Percentiles rank a stretch among this genome's conserved stretches.
These are phyloP conservation scores for Ectropis grisescens DNA, from an alignment of 1,140 invertebrate genomes.

Conservation along the genomic window DNA sequence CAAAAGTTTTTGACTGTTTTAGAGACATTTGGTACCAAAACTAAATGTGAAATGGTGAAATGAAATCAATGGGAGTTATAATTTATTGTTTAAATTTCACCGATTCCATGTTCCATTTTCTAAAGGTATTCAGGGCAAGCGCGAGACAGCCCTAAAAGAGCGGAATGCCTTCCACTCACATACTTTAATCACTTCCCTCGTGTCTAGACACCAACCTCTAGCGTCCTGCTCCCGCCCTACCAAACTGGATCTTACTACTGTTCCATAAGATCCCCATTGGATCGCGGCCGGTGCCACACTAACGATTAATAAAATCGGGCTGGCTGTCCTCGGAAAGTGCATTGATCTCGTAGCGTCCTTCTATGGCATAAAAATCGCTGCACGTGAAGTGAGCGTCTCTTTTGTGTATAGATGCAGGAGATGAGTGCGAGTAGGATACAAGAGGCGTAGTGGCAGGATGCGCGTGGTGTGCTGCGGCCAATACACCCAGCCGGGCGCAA, in stretches of 20 bases:
- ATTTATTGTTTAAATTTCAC: too few relatives aligned
- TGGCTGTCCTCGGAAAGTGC: slow-evolving; percentile 63
- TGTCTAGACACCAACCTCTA: slow-evolving; percentile 49
- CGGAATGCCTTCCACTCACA: slow-evolving; percentile 41
- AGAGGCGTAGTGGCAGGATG: slow-evolving; percentile 59
- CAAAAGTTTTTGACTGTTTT: too few relatives aligned
- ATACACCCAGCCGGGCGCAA: slow-evolving; percentile 64
- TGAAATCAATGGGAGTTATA: too few relatives aligned
- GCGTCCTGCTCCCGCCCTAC: slow-evolving; percentile 3
- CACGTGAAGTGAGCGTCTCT: slow-evolving; percentile 51
- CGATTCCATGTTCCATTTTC: too few relatives aligned
- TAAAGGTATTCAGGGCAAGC: too few relatives aligned
- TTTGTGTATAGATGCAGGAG: slow-evolving; percentile 22
- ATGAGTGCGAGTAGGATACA: slow-evolving; percentile 40
- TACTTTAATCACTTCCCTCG: slow-evolving; percentile 57
- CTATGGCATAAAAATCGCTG: slow-evolving; percentile 63
- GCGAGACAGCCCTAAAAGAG: slow-evolving; percentile 16
- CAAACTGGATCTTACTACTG: slow-evolving; percentile 37
- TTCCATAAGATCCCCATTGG: slow-evolving; percentile 40
- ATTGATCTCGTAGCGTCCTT: slow-evolving; percentile 66
- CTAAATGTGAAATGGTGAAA: too few relatives aligned
- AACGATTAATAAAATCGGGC: slow-evolving; percentile 56
- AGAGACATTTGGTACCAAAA: too few relatives aligned
- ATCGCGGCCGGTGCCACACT: slow-evolving; percentile 20
- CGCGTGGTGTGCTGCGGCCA: slow-evolving; percentile 59